Base-by-base conservation (phyloP, 1,140 invertebrate species). In the Pantala flavescens region DNA sequence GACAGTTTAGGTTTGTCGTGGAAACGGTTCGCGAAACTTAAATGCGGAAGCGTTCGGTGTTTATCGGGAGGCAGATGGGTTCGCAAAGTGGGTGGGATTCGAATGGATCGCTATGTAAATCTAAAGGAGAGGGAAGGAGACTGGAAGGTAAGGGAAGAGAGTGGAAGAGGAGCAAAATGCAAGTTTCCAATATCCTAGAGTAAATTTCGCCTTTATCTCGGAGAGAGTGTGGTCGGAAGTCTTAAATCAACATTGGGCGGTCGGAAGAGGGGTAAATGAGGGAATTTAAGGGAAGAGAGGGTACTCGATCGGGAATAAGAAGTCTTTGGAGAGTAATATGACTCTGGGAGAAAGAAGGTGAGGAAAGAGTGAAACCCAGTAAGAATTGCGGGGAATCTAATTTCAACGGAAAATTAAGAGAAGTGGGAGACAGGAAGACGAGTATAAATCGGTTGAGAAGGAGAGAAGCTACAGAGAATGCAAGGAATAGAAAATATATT, bases 201-300 rank as follows among this genome's bases (percentile, higher is more conserved):
- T 63, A 63, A 63, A 63, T 63, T 63, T 63, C 5, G 49, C 49
- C 49, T 63, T 63, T 63, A 63, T 63, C 49, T 63, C 49, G 3
- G 12, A 21, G 49, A 63, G 49, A n/a, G 49, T 12, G 12, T 21
- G 49, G 49, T 63, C 49, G 49, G 49, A 21, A 63, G 49, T 7
- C 49, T 63, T 63, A 63, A 63, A 63, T 63, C 49, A 63, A 63
- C 49, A n/a, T n/a, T n/a, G n/a, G n/a, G n/a, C n/a, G n/a, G n/a
- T n/a, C 28, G 49, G 49, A 21, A 21, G 49, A 1, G 49, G 49
- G 12, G 49, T 63, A 12, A 21, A 19, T 63, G 49, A 63, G 49
- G 49, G 49, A 16, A 14, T 16, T 19, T n/a, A n/a, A 36, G 28
- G 28, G 28, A 36, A 36, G 28, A 36, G 28, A 36, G 28, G 3